A percentile compares a stretch with the other conserved stretches of the same genome.
These are phyloP conservation scores for Remorina albescens DNA, from an alignment of 2,797 vertebrate genomes.

Conservation along the genomic window DNA sequence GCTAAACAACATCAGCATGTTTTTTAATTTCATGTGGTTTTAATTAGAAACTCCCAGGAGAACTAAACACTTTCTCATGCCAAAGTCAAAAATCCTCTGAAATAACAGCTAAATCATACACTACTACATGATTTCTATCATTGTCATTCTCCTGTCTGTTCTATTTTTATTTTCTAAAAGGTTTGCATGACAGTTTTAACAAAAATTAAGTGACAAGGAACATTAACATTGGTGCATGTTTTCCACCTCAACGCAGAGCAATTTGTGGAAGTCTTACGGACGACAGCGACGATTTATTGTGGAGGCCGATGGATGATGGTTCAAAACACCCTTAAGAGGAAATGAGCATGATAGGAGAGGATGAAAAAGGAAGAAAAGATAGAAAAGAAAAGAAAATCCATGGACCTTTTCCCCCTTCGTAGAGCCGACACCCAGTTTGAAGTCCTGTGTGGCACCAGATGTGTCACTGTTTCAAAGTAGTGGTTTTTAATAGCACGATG, in stretches of 20 bases:
- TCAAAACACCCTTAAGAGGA: neutral
- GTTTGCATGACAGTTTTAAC: neutral
- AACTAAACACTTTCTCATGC: neutral
- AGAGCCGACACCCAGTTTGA: slow-evolving; percentile 7
- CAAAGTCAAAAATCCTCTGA: neutral
- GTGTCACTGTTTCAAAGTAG: too few species aligned
- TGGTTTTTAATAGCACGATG: too few species aligned
- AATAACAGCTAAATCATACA: neutral
- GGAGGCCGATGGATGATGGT: neutral
- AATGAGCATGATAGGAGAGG: neutral
- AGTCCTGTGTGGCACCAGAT: neutral
- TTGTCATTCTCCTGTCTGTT: neutral
- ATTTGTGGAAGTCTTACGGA: neutral
- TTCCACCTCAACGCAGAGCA: neutral
- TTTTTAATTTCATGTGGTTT: slow-evolving; percentile 14
- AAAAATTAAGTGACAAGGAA: neutral
- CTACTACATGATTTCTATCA: neutral
- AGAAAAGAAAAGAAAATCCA: slow-evolving; percentile 12
- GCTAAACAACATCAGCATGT: neutral
- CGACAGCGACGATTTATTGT: neutral
- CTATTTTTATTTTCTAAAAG: neutral
- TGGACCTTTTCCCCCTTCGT: neutral
- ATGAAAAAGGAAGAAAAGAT: neutral
- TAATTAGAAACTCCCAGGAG: slow-evolving; percentile 15
- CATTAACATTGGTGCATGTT: neutral